phyloP scores from a whole-genome alignment of 2,797 vertebrate genomes.

The Holocentrus rufus region DNA sequence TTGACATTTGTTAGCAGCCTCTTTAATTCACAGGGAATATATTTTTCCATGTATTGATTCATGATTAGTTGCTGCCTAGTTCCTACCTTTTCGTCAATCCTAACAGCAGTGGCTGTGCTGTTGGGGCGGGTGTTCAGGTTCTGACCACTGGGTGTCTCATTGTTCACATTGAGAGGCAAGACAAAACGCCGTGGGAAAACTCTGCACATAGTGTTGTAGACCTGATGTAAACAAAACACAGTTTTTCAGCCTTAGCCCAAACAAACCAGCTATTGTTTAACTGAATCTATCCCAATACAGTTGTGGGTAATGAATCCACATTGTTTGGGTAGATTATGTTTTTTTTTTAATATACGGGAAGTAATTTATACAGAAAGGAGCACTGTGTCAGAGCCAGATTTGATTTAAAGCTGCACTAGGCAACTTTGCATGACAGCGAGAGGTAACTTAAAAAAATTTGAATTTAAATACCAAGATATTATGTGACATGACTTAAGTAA shows the following conservation, averaged over 20 bases:
- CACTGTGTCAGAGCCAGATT: too few relatives aligned
- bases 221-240: constrained; percentile 58
- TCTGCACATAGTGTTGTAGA: constrained; percentile 81
- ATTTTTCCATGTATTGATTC: background rate
- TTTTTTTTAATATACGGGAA: too few relatives aligned
- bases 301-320: too few relatives aligned
- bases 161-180: constrained; percentile 83
- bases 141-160: constrained; percentile 70
- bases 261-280: background rate
- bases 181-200: constrained; percentile 89
- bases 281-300: too few relatives aligned
- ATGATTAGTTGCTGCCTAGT: background rate
- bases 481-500: too few relatives aligned
- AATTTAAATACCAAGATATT: too few relatives aligned
- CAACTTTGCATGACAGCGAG: too few relatives aligned
- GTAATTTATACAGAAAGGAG: too few relatives aligned
- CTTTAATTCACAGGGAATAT: background rate
- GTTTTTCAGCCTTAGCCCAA: constrained; percentile 71
- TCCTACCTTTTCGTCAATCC: constrained; percentile 71
- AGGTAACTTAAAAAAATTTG: too few relatives aligned
- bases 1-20: background rate
- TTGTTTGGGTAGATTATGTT: too few relatives aligned
- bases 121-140: constrained; percentile 80
- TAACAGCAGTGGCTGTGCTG: constrained; percentile 81
- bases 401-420: too few relatives aligned